Conservation (phyloP, 1,140 invertebrate genomes). For the Caenorhabditis inopinata region DNA sequence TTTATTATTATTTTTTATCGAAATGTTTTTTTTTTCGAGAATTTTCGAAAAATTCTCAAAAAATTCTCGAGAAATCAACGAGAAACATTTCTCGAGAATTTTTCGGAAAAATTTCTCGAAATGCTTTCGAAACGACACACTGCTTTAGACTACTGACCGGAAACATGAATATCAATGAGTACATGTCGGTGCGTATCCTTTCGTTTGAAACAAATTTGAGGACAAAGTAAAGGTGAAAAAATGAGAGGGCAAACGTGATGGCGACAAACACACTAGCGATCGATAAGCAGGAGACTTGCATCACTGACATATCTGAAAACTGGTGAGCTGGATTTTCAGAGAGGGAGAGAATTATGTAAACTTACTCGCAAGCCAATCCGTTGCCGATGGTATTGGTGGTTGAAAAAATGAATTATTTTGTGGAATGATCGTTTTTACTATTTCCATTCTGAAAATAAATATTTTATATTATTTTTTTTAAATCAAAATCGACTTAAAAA, state of each 20-base stretch:
- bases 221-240: constrained; percentile 58
- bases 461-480: background rate
- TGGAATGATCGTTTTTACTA: constrained; percentile 40
- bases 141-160: constrained; percentile 49
- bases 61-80: no score
- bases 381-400: background rate
- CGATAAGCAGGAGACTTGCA: constrained; percentile 45
- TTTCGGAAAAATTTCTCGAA: no score
- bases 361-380: constrained; percentile 18
- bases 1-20: no score
- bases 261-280: constrained; percentile 33
- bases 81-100: no score
- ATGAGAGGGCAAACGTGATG: constrained; percentile 51
- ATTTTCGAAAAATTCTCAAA: no score
- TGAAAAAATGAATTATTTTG: background rate
- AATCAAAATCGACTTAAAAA: background rate
- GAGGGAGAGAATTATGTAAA: background rate
- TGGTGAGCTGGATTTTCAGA: background rate
- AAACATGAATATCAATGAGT: constrained; percentile 62
- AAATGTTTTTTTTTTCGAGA: no score
- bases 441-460: constrained; percentile 30
- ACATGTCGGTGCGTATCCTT: constrained; percentile 58
- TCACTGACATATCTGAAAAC: constrained; percentile 52
- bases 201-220: constrained; percentile 60
- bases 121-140: no score